Conservation (phyloP, 2,888 invertebrate species). For the Drosophila meridiana region DNA sequence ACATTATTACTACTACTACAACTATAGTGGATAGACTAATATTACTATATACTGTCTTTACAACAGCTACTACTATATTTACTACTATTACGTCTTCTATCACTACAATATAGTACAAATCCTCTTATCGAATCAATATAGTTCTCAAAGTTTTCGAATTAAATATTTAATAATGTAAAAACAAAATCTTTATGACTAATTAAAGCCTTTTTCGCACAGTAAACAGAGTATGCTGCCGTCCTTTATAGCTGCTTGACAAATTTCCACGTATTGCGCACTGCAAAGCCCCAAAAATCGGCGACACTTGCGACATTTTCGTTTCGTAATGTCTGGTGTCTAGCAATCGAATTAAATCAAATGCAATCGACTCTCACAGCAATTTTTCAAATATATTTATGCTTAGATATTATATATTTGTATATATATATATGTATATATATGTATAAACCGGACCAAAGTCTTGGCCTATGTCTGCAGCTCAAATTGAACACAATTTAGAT, state of each 20-base stretch:
- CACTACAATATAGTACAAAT: too few species aligned
- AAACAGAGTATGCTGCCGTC: conserved; percentile 2
- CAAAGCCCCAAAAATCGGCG: conserved; percentile 18
- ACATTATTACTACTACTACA: background rate
- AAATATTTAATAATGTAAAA: too few species aligned
- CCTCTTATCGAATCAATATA: too few species aligned
- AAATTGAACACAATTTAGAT: conserved; percentile 67
- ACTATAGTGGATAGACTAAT: too few species aligned
- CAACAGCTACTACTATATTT: background rate
- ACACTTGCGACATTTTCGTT: conserved; percentile 48
- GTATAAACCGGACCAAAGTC: conserved; percentile 10
- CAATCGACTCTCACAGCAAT: conserved; percentile 36
- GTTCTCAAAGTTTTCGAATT: too few species aligned
- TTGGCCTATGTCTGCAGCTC: conserved; percentile 53
- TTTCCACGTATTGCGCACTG: background rate
- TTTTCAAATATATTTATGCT: background rate
- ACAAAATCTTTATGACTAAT: too few species aligned
- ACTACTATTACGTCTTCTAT: too few species aligned
- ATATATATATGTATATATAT: background rate
- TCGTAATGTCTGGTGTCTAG: conserved; percentile 68
- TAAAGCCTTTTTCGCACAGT: too few species aligned
- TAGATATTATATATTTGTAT: background rate
- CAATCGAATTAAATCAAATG: conserved; percentile 72
- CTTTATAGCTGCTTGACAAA: background rate
- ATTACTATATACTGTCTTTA: too few species aligned